A percentile compares a stretch with the other conserved stretches of the same genome.
Conservation (phyloP, 1,140 invertebrate species). For the Plectrocnemia conspersa region DNA sequence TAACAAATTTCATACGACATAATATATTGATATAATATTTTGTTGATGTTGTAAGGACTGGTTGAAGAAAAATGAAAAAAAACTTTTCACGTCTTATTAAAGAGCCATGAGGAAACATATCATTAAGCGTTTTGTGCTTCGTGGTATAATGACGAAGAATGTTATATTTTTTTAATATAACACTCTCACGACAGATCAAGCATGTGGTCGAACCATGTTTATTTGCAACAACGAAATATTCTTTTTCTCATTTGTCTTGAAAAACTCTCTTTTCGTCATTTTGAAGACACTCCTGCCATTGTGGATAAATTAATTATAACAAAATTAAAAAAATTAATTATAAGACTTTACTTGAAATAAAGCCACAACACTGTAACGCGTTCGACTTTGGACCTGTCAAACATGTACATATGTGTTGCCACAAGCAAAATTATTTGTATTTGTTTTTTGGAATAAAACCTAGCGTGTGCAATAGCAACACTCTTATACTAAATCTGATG, state of each 20-base stretch:
- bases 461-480: conserved; percentile 13
- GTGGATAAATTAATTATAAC: background rate
- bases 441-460: conserved; percentile 16
- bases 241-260: conserved; percentile 21
- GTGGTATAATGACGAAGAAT: conserved; percentile 22
- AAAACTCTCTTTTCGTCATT: conserved; percentile 17
- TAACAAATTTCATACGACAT: conserved; percentile 36
- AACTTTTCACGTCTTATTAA: conserved; percentile 33
- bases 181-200: conserved; percentile 28
- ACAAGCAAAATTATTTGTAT: conserved; percentile 15
- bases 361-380: conserved; percentile 9
- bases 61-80: conserved; percentile 31
- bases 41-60: conserved; percentile 32
- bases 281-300: conserved; percentile 17
- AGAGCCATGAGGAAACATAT: conserved; percentile 31
- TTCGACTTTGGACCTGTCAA: conserved; percentile 17
- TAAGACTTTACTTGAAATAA: conserved; percentile 7
- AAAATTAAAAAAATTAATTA: background rate
- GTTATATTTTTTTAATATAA: conserved; percentile 26
- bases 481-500: conserved; percentile 17
- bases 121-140: conserved; percentile 18
- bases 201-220: conserved; percentile 29
- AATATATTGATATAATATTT: conserved; percentile 32
- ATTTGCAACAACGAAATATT: conserved; percentile 25
- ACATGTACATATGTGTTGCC: conserved; percentile 13